Percentiles rank a stretch among this genome's conserved stretches.
These are phyloP conservation scores for Rhagonycha lutea DNA, from an alignment of 2,888 invertebrate species.

Conservation along the genomic window DNA sequence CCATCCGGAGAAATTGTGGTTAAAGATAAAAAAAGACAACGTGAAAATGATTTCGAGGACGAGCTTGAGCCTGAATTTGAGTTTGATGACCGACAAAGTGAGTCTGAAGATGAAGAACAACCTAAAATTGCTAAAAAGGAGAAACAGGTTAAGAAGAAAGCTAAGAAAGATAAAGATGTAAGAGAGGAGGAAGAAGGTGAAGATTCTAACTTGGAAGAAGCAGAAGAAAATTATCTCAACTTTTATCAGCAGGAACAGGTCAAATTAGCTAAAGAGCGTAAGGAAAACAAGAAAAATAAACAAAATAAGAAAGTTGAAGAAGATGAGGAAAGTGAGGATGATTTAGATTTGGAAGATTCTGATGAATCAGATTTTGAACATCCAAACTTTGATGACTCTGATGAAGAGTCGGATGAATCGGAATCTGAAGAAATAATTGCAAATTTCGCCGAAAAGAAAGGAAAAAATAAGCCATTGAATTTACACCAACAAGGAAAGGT, in stretches of 20 bases:
- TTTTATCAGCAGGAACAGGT: neutral
- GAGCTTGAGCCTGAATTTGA: neutral
- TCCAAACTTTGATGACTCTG: neutral
- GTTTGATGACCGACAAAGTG: neutral
- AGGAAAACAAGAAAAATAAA: neutral
- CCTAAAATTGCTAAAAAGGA: slow-evolving; percentile 19
- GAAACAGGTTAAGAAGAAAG: slow-evolving; percentile 35
- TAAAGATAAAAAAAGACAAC: slow-evolving; percentile 32
- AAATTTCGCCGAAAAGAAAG: neutral
- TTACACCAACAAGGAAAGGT: neutral
- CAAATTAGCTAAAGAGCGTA: neutral
- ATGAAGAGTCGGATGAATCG: neutral
- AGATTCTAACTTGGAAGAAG: neutral
- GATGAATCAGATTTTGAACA: neutral
- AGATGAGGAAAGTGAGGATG: neutral
- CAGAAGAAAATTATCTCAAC: neutral
- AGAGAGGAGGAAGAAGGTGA: neutral
- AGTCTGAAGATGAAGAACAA: neutral
- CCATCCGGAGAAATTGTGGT: slow-evolving; percentile 62
- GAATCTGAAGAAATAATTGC: neutral
- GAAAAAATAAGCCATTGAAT: neutral
- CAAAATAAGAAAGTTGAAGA: neutral
- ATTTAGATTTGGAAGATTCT: neutral
- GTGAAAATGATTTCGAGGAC: neutral
- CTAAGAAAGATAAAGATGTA: neutral